These are phyloP conservation scores for Luperina testacea DNA, from an alignment of 2,888 invertebrate species.

Conservation along the genomic window DNA sequence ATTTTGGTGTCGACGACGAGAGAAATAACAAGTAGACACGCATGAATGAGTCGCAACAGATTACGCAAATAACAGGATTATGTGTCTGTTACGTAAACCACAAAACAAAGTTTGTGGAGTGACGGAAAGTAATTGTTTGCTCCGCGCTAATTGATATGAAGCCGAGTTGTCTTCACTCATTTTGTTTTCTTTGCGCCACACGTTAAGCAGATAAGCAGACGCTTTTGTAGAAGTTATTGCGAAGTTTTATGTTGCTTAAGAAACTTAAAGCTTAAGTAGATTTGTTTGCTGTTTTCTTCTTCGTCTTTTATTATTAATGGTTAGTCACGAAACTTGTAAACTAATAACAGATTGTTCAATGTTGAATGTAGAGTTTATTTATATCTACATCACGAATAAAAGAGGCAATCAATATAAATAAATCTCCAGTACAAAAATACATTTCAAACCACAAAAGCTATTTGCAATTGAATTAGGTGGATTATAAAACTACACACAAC, in stretches of 20 bases:
- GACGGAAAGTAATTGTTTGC: constrained; percentile 62
- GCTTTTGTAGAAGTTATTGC: constrained; percentile 55
- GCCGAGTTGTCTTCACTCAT: constrained; percentile 56
- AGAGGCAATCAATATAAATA: constrained; percentile 20
- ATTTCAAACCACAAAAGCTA: constrained; percentile 31
- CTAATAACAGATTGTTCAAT: constrained; percentile 6
- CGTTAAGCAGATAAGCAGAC: constrained; percentile 52
- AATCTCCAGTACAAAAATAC: constrained; percentile 13
- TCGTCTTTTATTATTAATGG: constrained; percentile 29
- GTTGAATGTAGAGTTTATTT: constrained; percentile 1
- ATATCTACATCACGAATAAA: not conserved
- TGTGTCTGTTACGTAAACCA: constrained; percentile 56
- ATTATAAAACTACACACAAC: constrained; percentile 25
- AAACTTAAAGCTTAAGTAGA: constrained; percentile 56
- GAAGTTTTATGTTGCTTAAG: constrained; percentile 56
- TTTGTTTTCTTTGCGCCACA: constrained; percentile 60
- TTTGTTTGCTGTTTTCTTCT: constrained; percentile 50
- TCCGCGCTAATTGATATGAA: constrained; percentile 61
- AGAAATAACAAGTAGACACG: constrained; percentile 67
- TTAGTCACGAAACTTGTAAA: constrained; percentile 24
- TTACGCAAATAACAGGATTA: constrained; percentile 64
- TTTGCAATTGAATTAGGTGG: constrained; percentile 43
- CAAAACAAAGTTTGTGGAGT: constrained; percentile 64
- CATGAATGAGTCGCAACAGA: constrained; percentile 70
- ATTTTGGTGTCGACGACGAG: constrained; percentile 72